Percentiles rank a stretch among this genome's conserved stretches.
Conservation (phyloP, 2,113 vertebrate genomes). For the Ursus arctos region DNA sequence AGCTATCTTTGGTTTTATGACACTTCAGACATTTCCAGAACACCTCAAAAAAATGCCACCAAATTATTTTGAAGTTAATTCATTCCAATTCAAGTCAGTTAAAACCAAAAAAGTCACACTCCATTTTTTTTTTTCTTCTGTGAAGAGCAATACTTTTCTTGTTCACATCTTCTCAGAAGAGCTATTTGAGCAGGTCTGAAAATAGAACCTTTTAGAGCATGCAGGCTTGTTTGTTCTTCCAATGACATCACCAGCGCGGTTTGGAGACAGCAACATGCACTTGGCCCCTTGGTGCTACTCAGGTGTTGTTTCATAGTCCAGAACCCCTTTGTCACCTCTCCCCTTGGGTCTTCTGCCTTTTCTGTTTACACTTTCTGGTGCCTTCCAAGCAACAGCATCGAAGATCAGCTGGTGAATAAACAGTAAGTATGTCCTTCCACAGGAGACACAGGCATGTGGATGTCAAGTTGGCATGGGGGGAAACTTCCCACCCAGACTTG, state of each 20-base stretch:
- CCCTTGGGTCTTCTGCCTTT: neutral
- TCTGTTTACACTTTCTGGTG: neutral
- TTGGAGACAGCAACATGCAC: rapidly evolving
- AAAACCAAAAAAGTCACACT: neutral
- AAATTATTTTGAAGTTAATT: constrained; percentile 45
- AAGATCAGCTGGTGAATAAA: neutral
- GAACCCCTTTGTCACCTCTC: neutral
- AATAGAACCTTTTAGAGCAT: neutral
- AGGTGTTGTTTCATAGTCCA: neutral
- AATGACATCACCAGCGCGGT: rapidly evolving
- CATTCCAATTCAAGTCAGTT: constrained; percentile 17
- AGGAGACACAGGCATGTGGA: neutral
- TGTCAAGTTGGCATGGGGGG: neutral
- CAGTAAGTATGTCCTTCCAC: too few species aligned
- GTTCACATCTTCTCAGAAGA: neutral
- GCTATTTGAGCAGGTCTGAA: neutral
- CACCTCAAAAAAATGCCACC: neutral
- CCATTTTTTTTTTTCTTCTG: neutral
- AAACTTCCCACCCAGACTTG: neutral
- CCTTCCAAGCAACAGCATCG: neutral
- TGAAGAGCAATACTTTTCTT: neutral
- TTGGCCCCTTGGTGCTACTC: neutral
- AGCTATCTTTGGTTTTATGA: neutral
- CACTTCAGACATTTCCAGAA: neutral
- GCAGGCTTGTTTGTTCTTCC: too few species aligned